A percentile compares a stretch with the other conserved stretches of the same genome.
phyloP scores from a whole-genome alignment of 2,888 invertebrate genomes.

The Polyploca ridens region DNA sequence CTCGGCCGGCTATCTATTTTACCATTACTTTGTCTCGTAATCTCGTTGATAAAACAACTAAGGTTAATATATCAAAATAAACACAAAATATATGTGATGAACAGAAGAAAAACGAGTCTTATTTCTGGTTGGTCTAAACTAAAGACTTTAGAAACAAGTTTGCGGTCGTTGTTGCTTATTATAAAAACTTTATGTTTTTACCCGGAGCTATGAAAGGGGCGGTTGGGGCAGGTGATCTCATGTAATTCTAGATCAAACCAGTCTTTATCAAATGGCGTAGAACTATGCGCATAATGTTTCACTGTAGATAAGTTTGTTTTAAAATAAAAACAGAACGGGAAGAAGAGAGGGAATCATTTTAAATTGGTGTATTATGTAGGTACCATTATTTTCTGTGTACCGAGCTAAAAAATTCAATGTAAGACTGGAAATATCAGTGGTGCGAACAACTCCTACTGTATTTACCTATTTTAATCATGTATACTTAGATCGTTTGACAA shows the following conservation, averaged over 20 bases:
- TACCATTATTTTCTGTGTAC: too few species aligned
- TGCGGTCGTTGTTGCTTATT: not conserved
- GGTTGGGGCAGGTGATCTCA: conserved; percentile 20
- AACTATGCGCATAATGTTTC: not conserved
- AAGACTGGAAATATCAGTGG: too few species aligned
- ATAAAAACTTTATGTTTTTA: not conserved
- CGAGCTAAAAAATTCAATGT: too few species aligned
- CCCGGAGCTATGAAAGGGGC: conserved; percentile 6
- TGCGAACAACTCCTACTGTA: too few species aligned
- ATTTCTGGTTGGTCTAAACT: not conserved
- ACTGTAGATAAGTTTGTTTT: not conserved
- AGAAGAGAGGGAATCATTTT: conserved; percentile 10
- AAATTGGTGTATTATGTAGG: not conserved
- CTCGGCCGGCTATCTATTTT: conserved; percentile 4
- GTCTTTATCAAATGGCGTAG: conserved; percentile 12
- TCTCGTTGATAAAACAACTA: conserved; percentile 1
- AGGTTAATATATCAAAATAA: not conserved
- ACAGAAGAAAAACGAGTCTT: not conserved
- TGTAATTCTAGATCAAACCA: conserved; percentile 17
- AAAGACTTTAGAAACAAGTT: not conserved
- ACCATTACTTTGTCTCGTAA: conserved; percentile 9
- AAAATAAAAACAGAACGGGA: not conserved
- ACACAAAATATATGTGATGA: not conserved
- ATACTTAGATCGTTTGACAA: too few species aligned
- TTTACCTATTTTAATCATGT: too few species aligned